Base-by-base conservation (phyloP, 1,140 invertebrate species). In the Platorchestia sp. region DNA sequence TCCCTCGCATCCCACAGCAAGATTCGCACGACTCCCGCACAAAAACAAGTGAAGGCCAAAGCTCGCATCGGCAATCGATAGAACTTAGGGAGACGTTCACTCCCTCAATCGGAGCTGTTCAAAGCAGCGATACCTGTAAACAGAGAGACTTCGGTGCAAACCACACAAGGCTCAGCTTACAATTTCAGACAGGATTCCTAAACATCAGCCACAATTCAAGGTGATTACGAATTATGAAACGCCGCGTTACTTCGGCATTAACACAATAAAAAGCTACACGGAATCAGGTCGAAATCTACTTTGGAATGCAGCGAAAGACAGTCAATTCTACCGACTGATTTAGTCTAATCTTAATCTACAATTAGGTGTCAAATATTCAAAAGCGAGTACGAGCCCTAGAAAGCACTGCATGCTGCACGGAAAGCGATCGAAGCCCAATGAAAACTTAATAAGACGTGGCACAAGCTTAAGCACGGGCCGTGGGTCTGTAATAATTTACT, bases 41-140 rank as follows among this genome's bases (percentile, higher is more conserved):
- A 89, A 89, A 89, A 89, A 89, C 87, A 89, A 89, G 87, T 44
- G 43, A 89, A 89, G 87, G 87, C 87, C 87, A 89, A 89, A 89
- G 87, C 43, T 36, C 41, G n/a, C 87, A 89, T 89, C 87, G 87
- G 43, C 87, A 89, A 89, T 89, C 87, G 87, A 89, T 89, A 44
- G 43, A 89, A 89, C 87, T 89, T 89, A 89, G 87, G 27, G 41
- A 89, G 36, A 41, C 87, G 87, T 27, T 89, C 87, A 89, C 41
- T 89, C 87, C 41, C 87, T 42, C 87, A 89, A 89, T 89, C 87
- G n/a, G 36, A 89, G 87, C 87, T 89, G 5, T 89, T 89, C 87
- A 89, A 44, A 89, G 43, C 87, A 89, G 27, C 87, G n/a, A 89
- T 44, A 10, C 87, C 41, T 44, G 41, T 89, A 89, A 89, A 89